These are phyloP conservation scores for Zygogramma bicolorata DNA, from an alignment of 2,888 invertebrate species.

Conservation along the genomic window DNA sequence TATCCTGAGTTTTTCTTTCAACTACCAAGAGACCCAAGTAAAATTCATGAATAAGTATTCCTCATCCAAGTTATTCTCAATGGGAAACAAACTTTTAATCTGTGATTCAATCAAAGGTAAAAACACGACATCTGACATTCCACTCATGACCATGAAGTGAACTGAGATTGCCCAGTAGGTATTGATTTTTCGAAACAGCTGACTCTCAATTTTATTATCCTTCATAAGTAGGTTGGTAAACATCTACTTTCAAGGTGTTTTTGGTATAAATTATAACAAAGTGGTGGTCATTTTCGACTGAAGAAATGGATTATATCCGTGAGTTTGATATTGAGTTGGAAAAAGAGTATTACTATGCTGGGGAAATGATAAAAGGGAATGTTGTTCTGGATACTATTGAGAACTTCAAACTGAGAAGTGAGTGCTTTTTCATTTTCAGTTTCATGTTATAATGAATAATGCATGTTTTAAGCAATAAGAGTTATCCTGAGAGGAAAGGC, in stretches of 20 bases:
- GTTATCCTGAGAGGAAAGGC: conserved; percentile 81
- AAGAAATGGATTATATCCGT: conserved; percentile 80
- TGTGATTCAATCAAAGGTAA: neutral
- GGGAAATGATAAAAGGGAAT: conserved; percentile 76
- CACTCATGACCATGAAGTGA: conserved; percentile 3
- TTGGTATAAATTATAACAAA: neutral
- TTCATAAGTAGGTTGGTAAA: conserved; percentile 9
- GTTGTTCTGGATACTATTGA: conserved; percentile 79
- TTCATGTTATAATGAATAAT: neutral
- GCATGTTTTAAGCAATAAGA: conserved; percentile 69
- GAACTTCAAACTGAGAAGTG: conserved; percentile 81
- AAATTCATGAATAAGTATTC: too few species aligned
- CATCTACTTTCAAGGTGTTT: neutral
- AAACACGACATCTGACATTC: neutral
- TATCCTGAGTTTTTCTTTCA: too few species aligned
- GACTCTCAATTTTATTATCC: conserved; percentile 11
- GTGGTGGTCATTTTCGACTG: neutral
- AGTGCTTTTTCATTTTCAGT: conserved; percentile 55
- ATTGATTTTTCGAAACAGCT: conserved; percentile 46
- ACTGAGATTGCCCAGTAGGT: conserved; percentile 43
- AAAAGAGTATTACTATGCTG: conserved; percentile 82
- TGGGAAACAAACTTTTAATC: too few species aligned
- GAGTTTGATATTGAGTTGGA: conserved; percentile 82
- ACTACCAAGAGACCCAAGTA: too few species aligned
- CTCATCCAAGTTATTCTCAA: neutral